A percentile compares a stretch with the other conserved stretches of the same genome.
Evolutionary conservation across 2,797 vertebrate genomes (phyloP).

Genomic region (Mormyrus hasselquistii): DNA sequence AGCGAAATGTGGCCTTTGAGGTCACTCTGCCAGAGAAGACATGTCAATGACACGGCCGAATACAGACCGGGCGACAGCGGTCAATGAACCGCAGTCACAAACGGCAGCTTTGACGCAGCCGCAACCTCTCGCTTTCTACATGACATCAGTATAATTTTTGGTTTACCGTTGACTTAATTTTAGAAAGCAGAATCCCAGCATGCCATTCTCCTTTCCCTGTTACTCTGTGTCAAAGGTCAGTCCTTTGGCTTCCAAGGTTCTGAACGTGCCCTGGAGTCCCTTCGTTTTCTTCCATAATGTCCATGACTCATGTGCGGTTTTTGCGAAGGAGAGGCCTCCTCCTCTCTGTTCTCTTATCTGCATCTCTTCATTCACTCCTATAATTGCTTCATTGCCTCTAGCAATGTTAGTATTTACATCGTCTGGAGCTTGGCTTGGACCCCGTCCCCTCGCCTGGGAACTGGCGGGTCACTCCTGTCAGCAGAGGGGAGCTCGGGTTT

Average conservation of each 20-base stretch:
- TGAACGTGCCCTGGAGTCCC: not conserved
- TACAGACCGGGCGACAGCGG: not conserved
- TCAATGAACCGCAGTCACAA: not conserved
- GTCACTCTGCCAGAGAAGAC: not conserved
- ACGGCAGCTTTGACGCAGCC: not conserved
- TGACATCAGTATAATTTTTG: not conserved
- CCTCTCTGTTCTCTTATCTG: not conserved
- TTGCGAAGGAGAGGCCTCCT: not conserved
- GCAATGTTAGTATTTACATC: conserved; percentile 4
- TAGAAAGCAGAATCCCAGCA: not conserved
- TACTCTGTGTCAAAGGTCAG: not conserved
- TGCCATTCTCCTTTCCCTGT: not conserved
- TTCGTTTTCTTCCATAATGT: not conserved
- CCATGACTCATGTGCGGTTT: not conserved
- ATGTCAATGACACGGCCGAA: not conserved
- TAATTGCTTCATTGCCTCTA: conserved; percentile 7
- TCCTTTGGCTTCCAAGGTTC: not conserved
- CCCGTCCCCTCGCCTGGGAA: not conserved
- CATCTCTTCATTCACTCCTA: not conserved
- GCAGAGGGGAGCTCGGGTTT: not conserved
- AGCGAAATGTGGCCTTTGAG: not conserved
- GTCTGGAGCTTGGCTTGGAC: not conserved
- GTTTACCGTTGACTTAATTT: not conserved
- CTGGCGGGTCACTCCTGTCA: conserved; percentile 3
- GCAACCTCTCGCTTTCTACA: not conserved